phyloP scores from a whole-genome alignment of 2,797 vertebrate genomes.

The Heliangelus exortis region DNA sequence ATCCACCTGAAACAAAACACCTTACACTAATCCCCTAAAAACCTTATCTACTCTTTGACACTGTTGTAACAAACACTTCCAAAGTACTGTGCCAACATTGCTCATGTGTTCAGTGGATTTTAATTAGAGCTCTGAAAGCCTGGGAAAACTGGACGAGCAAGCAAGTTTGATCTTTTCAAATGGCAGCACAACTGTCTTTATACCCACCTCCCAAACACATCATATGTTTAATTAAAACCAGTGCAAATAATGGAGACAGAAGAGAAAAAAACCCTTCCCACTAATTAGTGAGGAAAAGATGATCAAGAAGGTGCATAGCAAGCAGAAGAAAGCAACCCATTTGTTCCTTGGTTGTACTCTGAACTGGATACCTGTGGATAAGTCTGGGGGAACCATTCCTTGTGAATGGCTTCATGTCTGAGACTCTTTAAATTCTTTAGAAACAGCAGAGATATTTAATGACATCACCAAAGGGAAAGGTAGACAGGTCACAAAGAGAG shows the following conservation, averaged over 20 bases:
- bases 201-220: not conserved
- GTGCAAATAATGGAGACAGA: conserved; percentile 34
- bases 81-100: conserved; percentile 58
- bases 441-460: not conserved
- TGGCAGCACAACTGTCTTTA: conserved; percentile 28
- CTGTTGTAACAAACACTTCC: conserved; percentile 55
- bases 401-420: not conserved
- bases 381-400: not conserved
- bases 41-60: conserved; percentile 74
- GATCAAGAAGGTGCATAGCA: conserved; percentile 6
- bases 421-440: not conserved
- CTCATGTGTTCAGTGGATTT: conserved; percentile 67
- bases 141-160: conserved; percentile 18
- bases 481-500: not conserved
- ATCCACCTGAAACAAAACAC: conserved; percentile 73
- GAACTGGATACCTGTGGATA: not conserved
- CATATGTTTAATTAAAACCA: conserved; percentile 56
- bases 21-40: conserved; percentile 69
- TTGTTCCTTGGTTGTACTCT: not conserved
- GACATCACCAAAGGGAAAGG: not conserved
- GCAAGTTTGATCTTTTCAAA: conserved; percentile 51
- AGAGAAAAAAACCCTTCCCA: conserved; percentile 27
- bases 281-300: conserved; percentile 20
- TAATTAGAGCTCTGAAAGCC: conserved; percentile 63
- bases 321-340: not conserved